Percentiles rank a stretch among this genome's conserved stretches.
phyloP scores from a whole-genome alignment of 1,140 invertebrate species.

The Rhopalosiphum maidis region DNA sequence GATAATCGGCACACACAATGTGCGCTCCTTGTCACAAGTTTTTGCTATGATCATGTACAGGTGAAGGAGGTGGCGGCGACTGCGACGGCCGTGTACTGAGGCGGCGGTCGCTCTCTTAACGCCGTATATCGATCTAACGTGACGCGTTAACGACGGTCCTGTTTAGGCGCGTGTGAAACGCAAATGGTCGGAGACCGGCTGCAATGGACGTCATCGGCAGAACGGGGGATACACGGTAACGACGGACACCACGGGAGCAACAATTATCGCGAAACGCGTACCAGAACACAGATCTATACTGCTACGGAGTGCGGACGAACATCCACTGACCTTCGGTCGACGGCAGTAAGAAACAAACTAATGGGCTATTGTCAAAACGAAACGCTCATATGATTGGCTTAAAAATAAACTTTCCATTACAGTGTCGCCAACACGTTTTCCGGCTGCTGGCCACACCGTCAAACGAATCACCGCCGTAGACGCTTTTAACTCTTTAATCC shows the following conservation, averaged over 20 bases:
- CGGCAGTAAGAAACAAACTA: slow-evolving; percentile 59
- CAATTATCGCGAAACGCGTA: slow-evolving; percentile 43
- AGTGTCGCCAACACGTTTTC: slow-evolving; percentile 50
- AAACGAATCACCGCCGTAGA: not conserved
- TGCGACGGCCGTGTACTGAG: not conserved
- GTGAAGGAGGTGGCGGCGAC: not conserved
- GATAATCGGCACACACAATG: not conserved
- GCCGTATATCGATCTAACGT: slow-evolving; percentile 48
- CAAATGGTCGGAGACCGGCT: slow-evolving; percentile 33
- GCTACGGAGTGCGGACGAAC: slow-evolving; percentile 41
- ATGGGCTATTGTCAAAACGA: slow-evolving; percentile 59
- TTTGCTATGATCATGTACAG: not conserved
- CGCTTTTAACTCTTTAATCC: not conserved
- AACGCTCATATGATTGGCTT: slow-evolving; percentile 58
- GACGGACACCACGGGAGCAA: slow-evolving; percentile 41
- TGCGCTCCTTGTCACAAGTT: not conserved
- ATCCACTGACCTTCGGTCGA: slow-evolving; percentile 59
- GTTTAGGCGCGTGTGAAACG: slow-evolving; percentile 14
- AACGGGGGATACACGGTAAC: not conserved
- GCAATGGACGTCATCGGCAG: slow-evolving; percentile 44
- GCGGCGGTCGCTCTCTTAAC: not conserved
- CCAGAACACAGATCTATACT: slow-evolving; percentile 37
- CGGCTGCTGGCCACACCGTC: slow-evolving; percentile 17
- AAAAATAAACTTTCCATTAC: slow-evolving; percentile 58
- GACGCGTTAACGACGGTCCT: slow-evolving; percentile 12